A percentile compares a stretch with the other conserved stretches of the same genome.
phyloP scores from a whole-genome alignment of 35 echinoderm and acorn worm genomes.

The Acanthaster planci region DNA sequence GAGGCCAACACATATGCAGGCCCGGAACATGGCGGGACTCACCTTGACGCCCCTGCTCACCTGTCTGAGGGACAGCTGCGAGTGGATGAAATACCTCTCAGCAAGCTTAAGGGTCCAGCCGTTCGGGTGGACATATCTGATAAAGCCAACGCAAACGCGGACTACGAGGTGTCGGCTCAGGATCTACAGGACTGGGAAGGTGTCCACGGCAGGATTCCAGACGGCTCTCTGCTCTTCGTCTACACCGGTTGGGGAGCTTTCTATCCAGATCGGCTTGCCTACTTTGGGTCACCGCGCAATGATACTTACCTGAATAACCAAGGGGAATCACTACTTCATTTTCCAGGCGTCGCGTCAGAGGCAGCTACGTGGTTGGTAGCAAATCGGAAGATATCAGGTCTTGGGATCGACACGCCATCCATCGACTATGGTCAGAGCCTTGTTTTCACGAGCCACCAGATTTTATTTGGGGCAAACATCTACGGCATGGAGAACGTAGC shows the following conservation, averaged over 20 bases:
- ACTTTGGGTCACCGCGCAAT: constrained; percentile 7
- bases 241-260: constrained; percentile 42
- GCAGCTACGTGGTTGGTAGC: constrained; percentile 26
- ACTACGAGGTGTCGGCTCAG: background rate
- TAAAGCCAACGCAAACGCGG: background rate
- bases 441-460: constrained; percentile 13
- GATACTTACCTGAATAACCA: constrained; percentile 11
- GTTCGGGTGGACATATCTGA: constrained; percentile 25
- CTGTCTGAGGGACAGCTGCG: background rate
- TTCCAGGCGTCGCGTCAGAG: constrained; percentile 25
- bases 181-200: constrained; percentile 45
- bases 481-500: constrained; percentile 38
- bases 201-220: constrained; percentile 18
- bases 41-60: constrained; percentile 43
- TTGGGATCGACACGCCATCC: constrained; percentile 35
- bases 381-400: constrained; percentile 25
- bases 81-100: constrained; percentile 11
- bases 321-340: constrained; percentile 31
- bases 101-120: constrained; percentile 12
- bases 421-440: background rate
- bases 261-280: constrained; percentile 23
- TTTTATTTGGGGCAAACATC: constrained; percentile 21
- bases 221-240: constrained; percentile 22
- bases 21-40: constrained; percentile 35
- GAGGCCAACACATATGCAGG: background rate